phyloP scores from a whole-genome alignment of 2,797 vertebrate genomes.

The Hoplostethus atlanticus region DNA sequence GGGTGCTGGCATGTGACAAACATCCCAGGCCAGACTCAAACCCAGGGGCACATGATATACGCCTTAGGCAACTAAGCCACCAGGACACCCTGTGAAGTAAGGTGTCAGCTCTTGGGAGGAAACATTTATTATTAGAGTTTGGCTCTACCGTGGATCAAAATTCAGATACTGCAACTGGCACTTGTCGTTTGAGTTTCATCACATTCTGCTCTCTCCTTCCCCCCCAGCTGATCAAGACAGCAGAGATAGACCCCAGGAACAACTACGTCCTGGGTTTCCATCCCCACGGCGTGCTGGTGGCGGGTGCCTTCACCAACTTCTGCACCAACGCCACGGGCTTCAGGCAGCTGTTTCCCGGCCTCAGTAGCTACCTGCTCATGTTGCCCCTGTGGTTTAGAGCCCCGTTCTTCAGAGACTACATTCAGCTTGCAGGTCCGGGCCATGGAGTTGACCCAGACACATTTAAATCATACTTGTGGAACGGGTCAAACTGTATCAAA shows the following conservation, averaged over 20 bases:
- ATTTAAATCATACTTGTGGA: not conserved
- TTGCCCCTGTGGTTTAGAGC: constrained; percentile 91
- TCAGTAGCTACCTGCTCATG: constrained; percentile 90
- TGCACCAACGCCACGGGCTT: constrained; percentile 90
- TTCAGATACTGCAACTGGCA: no score
- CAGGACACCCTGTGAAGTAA: no score
- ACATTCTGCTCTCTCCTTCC: not conserved
- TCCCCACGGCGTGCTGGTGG: constrained; percentile 92
- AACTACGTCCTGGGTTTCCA: constrained; percentile 95
- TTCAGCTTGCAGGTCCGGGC: constrained; percentile 89
- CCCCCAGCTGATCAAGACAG: constrained; percentile 91
- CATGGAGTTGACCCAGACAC: not conserved
- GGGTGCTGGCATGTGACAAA: no score
- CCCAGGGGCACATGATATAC: no score
- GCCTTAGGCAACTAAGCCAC: no score
- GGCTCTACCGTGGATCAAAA: no score
- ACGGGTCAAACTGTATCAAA: not conserved
- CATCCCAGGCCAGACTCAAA: no score
- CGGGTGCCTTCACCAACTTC: constrained; percentile 92
- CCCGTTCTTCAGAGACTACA: constrained; percentile 93
- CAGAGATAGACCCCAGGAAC: constrained; percentile 88
- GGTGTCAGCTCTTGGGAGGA: no score
- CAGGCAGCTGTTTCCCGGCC: constrained; percentile 85
- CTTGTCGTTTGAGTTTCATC: not conserved
- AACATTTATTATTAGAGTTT: no score